Conservation (phyloP, 2,113 vertebrate species). For the Amblyornis subalaris region DNA sequence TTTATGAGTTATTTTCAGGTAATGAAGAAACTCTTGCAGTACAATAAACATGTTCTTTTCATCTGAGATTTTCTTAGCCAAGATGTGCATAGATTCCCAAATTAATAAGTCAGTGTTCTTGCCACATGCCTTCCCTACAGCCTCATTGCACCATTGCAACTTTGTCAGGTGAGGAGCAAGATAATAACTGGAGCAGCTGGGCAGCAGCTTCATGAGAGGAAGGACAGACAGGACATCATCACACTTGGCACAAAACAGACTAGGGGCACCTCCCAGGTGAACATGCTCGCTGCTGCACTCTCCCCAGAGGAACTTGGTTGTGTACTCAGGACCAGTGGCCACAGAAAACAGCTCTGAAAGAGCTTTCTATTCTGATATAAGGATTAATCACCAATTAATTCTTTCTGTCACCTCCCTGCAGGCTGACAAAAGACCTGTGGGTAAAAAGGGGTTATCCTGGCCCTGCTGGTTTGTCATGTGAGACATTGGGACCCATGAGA, state of each 20-base stretch:
- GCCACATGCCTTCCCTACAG: neutral
- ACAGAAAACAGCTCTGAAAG: neutral
- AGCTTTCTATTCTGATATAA: neutral
- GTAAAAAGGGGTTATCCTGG: neutral
- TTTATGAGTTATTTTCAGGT: constrained; percentile 50
- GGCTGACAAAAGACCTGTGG: neutral
- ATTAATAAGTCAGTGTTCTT: neutral
- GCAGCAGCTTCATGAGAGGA: neutral
- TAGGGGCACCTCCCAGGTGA: neutral
- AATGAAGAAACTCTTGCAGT: constrained; percentile 28
- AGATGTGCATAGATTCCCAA: neutral
- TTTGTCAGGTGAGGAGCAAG: neutral
- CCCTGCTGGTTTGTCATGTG: neutral
- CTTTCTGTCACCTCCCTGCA: neutral
- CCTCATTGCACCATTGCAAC: neutral
- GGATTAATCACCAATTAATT: neutral
- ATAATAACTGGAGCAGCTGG: constrained; percentile 28
- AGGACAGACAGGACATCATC: neutral
- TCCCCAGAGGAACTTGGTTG: neutral
- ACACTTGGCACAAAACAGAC: neutral
- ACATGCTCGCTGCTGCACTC: fast-evolving
- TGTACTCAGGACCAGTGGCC: neutral
- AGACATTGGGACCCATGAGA: neutral
- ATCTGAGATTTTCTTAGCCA: neutral
- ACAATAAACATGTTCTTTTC: neutral